Evolutionary conservation across 2,113 vertebrate species (phyloP), one percentile per base, ranked within the genome.

Genomic region (Rafetus swinhoei): DNA sequence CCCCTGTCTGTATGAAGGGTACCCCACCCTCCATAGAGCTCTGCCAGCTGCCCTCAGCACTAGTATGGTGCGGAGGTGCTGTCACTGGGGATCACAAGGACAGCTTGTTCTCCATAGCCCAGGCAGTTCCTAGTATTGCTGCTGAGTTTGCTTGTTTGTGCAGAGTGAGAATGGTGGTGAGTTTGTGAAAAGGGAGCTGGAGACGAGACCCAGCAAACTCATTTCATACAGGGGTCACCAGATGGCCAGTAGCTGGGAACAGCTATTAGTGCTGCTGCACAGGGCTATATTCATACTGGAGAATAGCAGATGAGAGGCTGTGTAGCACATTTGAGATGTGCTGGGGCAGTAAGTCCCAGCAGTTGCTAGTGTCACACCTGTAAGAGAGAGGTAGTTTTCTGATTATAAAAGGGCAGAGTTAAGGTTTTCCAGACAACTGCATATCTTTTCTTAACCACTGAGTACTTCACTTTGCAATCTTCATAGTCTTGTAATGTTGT

Each of bases 301-400:
- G 7, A 69, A 14, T 2, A 77, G 3, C 29, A 6, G 8, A 18
- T 80, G 35, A 57, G 85, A 94, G 89, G 72, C 9, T 53, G 18
- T 52, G 12, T 50, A 55, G 59, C 50, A 55, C 39, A 12, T 18
- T 92, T 72, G 29, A 4, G 2, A 5, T 74, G 45, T 57, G 4
- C 29, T 84, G 56, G 18, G 79, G 39, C 1, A 87, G 4, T 6
- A 55, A 59, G 32, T 9, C 19, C 18, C 7, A 3, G 35, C 55
- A 0, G 0, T 25, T 22, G 52, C 35, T 90, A 11, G 56, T 80
- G 0, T 0, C 0, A 1, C 22, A 9, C n/a, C 56, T 87, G 22
- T 13, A 77, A 32, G 32, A 93, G n/a, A 24, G 52, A 65, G 29
- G 12, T 39, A 6, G 35, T 39, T 84, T 93, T 93, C 15, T 84